phyloP scores from a whole-genome alignment of 2,113 vertebrate species.

The Serilophus lunatus region DNA sequence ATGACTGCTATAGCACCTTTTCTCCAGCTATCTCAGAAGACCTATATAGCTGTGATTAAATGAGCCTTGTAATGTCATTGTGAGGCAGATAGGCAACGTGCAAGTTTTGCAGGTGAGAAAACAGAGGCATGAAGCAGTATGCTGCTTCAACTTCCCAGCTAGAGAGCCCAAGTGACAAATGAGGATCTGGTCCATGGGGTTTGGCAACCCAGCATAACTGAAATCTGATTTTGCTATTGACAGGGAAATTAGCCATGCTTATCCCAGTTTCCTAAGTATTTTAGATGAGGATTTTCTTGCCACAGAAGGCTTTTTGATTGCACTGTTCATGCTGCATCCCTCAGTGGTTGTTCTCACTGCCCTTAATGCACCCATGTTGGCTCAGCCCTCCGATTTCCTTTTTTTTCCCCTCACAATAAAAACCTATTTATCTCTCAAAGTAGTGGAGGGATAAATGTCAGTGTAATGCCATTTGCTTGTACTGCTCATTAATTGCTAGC shows the following conservation, averaged over 20 bases:
- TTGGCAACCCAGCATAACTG: neutral
- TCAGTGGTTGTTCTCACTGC: neutral
- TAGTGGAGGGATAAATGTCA: neutral
- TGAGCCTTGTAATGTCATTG: neutral
- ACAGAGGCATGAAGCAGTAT: neutral
- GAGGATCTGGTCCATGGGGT: neutral
- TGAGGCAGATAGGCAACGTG: neutral
- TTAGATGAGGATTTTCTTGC: neutral
- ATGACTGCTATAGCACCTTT: neutral
- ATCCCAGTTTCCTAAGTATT: neutral
- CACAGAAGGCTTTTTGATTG: neutral
- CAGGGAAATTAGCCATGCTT: neutral
- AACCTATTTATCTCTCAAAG: neutral
- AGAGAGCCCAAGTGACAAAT: neutral
- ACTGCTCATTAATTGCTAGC: neutral
- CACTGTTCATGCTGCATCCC: fast-evolving
- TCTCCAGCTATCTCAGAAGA: neutral
- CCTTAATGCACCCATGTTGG: neutral
- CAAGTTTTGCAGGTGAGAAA: neutral
- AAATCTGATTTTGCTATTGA: neutral
- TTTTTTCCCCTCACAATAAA: neutral
- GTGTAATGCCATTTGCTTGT: neutral
- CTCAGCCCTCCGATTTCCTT: neutral
- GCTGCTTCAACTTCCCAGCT: neutral
- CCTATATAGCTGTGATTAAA: neutral